phyloP scores from a whole-genome alignment of 2,113 vertebrate species.

The Dipodomys stephensi region DNA sequence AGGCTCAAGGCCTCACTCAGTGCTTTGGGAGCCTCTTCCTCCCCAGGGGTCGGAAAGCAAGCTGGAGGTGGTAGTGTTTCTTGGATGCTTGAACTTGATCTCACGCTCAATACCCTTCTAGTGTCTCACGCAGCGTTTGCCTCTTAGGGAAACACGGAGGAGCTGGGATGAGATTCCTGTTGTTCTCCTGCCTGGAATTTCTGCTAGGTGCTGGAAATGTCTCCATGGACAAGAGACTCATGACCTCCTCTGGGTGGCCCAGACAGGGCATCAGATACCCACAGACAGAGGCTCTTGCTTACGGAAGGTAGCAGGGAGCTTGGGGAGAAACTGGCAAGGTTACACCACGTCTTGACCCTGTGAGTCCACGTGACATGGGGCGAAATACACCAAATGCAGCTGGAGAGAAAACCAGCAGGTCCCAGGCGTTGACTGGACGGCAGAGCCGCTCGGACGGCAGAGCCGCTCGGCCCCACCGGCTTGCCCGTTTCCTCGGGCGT shows the following conservation, averaged over 20 bases:
- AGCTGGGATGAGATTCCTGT: neutral
- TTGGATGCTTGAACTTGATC: rapidly evolving
- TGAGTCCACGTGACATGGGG: rapidly evolving
- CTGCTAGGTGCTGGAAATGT: rapidly evolving
- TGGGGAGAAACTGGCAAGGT: neutral
- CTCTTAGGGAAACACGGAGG: no score
- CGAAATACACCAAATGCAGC: rapidly evolving
- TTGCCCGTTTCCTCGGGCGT: neutral
- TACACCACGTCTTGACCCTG: no score
- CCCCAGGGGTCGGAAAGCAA: rapidly evolving
- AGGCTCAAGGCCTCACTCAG: no score
- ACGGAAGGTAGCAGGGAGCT: neutral
- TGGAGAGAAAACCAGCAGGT: rapidly evolving
- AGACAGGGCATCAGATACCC: rapidly evolving
- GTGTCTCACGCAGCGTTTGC: rapidly evolving
- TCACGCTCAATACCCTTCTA: rapidly evolving
- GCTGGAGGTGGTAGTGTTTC: rapidly evolving
- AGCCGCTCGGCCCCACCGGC: rapidly evolving
- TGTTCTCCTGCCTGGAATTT: neutral
- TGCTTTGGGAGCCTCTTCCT: neutral
- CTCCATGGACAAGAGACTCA: neutral
- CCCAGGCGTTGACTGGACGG: rapidly evolving
- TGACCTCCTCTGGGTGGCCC: no score
- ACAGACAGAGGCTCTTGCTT: no score
- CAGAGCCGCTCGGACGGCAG: neutral